Conservation (phyloP, 2,888 invertebrate genomes). For the Eilema caniola region DNA sequence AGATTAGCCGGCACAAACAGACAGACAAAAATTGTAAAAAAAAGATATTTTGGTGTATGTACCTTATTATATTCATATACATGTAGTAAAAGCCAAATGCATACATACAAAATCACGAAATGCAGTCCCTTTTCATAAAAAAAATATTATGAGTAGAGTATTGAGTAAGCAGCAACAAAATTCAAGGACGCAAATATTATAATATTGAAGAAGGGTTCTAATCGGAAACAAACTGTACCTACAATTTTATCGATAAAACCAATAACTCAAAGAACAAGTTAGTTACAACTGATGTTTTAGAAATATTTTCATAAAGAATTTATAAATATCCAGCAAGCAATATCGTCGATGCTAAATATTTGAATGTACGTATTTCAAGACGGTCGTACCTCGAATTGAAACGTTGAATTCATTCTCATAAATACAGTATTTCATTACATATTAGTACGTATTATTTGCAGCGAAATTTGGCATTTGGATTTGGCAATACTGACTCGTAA, state of each 20-base stretch:
- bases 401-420: not conserved
- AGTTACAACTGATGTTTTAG: constrained; percentile 30
- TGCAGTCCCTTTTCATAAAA: too few species aligned
- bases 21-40: too few species aligned
- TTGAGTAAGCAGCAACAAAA: not conserved
- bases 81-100: too few species aligned
- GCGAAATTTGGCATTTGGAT: too few species aligned
- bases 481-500: too few species aligned
- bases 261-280: constrained; percentile 20
- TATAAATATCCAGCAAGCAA: constrained; percentile 32
- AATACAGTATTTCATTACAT: not conserved
- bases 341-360: constrained; percentile 27
- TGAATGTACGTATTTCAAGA: constrained; percentile 3
- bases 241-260: constrained; percentile 15
- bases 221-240: constrained; percentile 7
- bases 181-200: not conserved
- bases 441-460: too few species aligned
- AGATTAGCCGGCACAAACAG: too few species aligned
- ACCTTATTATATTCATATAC: too few species aligned
- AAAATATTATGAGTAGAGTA: not conserved
- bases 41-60: too few species aligned
- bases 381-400: not conserved
- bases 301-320: constrained; percentile 32
- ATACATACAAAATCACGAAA: too few species aligned
- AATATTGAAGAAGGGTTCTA: not conserved